phyloP scores from a whole-genome alignment of 2,797 vertebrate genomes.

The Onychomys leucogaster region DNA sequence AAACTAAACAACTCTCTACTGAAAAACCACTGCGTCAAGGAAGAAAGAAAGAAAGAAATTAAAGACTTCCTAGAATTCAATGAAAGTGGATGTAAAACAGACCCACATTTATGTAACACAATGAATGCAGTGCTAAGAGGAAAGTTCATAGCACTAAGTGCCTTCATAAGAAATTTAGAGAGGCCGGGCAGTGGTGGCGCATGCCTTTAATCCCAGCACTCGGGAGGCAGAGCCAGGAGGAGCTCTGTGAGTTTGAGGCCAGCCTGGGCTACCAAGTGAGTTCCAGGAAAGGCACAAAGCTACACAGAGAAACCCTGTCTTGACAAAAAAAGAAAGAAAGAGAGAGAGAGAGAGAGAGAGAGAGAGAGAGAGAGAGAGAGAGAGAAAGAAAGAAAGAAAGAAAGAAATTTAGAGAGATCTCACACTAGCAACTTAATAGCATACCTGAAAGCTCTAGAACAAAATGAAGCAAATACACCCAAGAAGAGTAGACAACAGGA shows the following conservation, averaged over 20 bases:
- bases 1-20: neutral
- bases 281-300: no score
- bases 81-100: neutral
- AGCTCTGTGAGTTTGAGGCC: no score
- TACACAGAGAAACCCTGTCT: no score
- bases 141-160: neutral
- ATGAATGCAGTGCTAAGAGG: neutral
- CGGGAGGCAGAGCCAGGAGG: no score
- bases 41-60: slow-evolving; percentile 71
- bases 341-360: no score
- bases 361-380: no score
- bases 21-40: neutral
- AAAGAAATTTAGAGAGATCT: neutral
- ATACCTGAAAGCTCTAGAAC: neutral
- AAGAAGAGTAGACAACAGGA: neutral
- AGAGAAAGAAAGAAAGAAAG: no score
- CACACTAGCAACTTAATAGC: neutral
- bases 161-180: neutral
- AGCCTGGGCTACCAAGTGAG: no score
- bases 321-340: no score
- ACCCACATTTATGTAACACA: neutral
- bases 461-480: neutral
- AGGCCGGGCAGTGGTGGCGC: no score
- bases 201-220: no score
- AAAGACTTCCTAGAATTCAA: neutral